These are phyloP conservation scores for Jordanella pulchra DNA, from an alignment of 2,797 vertebrate genomes.

Conservation along the genomic window DNA sequence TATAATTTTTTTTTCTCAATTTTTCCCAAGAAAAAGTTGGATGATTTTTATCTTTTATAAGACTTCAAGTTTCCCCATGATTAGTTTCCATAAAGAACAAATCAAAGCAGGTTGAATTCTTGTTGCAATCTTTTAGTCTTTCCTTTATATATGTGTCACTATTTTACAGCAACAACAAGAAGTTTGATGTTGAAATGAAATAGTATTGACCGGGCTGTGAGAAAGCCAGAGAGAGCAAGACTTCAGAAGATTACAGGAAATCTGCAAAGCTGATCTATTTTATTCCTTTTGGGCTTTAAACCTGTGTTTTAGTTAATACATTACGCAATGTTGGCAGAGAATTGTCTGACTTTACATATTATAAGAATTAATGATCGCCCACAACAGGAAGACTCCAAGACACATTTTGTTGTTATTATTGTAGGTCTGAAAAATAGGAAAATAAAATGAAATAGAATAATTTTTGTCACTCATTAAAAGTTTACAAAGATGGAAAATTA, in stretches of 20 bases:
- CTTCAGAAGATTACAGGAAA: background rate
- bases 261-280: background rate
- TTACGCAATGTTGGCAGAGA: background rate
- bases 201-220: background rate
- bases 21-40: background rate
- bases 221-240: background rate
- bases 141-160: background rate
- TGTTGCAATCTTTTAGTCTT: background rate
- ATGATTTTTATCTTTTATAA: background rate
- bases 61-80: slow-evolving; percentile 4
- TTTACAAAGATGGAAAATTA: background rate
- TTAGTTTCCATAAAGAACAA: slow-evolving; percentile 32
- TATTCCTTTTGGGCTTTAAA: background rate
- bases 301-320: background rate
- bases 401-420: no score
- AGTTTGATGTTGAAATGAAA: background rate
- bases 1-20: background rate
- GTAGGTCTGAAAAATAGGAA: no score
- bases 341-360: background rate
- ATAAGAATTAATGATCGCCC: background rate
- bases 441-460: no score
- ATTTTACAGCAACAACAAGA: background rate
- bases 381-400: background rate
- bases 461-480: no score
- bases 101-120: slow-evolving; percentile 1